Conservation (phyloP, 2,113 vertebrate genomes). For the Eurystomus gularis region DNA sequence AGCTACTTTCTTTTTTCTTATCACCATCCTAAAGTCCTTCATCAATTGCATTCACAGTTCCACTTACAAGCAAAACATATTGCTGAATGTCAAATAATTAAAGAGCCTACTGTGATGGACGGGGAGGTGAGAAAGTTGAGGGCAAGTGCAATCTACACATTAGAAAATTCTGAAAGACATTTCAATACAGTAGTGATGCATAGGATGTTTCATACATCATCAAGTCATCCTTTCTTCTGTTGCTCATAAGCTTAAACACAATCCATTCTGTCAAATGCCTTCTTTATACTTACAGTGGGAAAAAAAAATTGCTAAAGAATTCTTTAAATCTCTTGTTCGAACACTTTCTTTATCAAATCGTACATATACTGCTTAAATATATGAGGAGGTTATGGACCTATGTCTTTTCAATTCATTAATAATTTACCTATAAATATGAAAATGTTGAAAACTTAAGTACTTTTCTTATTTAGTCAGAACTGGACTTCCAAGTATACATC, state of each 20-base stretch:
- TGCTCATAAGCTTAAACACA: not conserved
- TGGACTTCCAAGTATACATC: not conserved
- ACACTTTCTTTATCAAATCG: not conserved
- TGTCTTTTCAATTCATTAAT: not conserved
- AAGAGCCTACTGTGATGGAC: rapidly evolving
- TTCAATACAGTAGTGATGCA: not conserved
- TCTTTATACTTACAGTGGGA: not conserved
- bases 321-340: not conserved
- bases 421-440: not conserved
- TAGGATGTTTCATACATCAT: not conserved
- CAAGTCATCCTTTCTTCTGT: not conserved
- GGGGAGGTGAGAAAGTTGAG: rapidly evolving
- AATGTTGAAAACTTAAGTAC: not conserved
- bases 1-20: not conserved
- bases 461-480: not conserved
- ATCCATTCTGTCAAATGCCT: not conserved
- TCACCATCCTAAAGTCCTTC: not conserved
- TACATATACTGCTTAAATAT: not conserved
- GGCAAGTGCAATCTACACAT: not conserved
- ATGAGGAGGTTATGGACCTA: not conserved
- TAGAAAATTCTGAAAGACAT: not conserved
- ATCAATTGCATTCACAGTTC: not conserved
- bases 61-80: not conserved
- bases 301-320: not conserved
- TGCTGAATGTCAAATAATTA: not conserved